Evolutionary conservation across 2,113 vertebrate species (phyloP), one percentile per base, ranked within the genome.

Genomic region (Hystrix brachyura): DNA sequence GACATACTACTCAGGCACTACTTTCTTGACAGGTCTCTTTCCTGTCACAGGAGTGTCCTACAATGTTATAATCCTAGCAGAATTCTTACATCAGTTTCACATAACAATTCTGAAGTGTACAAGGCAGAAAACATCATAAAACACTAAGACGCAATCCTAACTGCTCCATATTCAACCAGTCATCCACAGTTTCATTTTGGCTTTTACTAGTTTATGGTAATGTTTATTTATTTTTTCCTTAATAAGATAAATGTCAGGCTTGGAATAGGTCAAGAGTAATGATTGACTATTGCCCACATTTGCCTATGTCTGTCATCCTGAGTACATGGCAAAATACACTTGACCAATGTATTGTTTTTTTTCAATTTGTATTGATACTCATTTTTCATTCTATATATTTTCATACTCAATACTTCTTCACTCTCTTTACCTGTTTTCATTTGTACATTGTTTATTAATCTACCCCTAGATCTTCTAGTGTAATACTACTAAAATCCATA

Each of bases 11-110:
- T 38, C 38, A 38, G 38, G 38, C 38, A 38, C 38, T 38, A 38
- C 38, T 38, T 38, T 38, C 38, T 38, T 38, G 38, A 38, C 38
- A 38, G 38, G 51, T 23, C 21, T 25, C 18, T 18, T 19, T 38
- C 53, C n/a, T 17, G 51, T 21, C 34, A 7, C 34, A 7, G 3
- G 7, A 21, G 43, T 46, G 64, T 43, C n/a, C 19, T 0, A 10
- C 11, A 12, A 13, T 1, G 34, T 23, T 12, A 1, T 32, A 12
- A 38, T 38, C 34, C 19, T n/a, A 23, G 55, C 4, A 59, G 19
- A 57, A 57, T 81, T 18, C 18, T 79, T 21, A 5, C 9, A 32
- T 21, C n/a, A 2, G 0, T 0, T 46, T 3, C 3, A 5, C 1
- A 21, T 7, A 0, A 11, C 38, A 38, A 27, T 29, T 38, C 78